Evolutionary conservation across 2,888 invertebrate genomes (phyloP).

Genomic region (Chrysomela aeneicollis): DNA sequence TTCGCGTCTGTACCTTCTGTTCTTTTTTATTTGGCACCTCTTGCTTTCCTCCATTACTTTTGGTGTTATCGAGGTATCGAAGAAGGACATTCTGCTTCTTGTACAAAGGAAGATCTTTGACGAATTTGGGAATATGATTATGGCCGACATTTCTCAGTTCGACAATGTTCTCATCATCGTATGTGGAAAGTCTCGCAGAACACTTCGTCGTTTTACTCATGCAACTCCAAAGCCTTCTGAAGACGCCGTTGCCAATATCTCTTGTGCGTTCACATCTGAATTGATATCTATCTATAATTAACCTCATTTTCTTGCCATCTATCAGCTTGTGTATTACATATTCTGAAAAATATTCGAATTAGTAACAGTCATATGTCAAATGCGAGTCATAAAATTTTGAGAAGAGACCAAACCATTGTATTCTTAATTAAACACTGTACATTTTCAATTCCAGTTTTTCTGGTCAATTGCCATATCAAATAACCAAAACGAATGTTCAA

Average conservation of each 20-base stretch:
- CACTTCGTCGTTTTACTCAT: conserved; percentile 6
- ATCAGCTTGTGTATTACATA: background rate
- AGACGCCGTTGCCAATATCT: background rate
- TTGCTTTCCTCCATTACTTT: background rate
- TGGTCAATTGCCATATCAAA: no score
- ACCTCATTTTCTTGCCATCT: background rate
- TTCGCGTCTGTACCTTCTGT: conserved; percentile 33
- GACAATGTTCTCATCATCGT: background rate
- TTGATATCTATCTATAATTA: background rate
- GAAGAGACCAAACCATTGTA: no score
- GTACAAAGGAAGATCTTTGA: background rate
- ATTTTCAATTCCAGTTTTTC: no score
- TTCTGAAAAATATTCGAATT: background rate
- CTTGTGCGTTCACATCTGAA: background rate
- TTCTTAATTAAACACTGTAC: no score
- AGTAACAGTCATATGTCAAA: background rate
- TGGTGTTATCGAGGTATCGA: background rate
- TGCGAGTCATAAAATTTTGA: no score
- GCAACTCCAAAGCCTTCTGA: conserved; percentile 10
- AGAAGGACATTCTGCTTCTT: background rate
- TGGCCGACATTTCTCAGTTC: conserved; percentile 7
- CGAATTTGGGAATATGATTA: background rate
- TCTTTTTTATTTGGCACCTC: conserved; percentile 24
- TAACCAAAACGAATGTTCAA: no score
- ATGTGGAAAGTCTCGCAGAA: conserved; percentile 3